Percentiles rank a stretch among this genome's conserved stretches.
Conservation (phyloP, 2,797 vertebrate genomes). For the Lepus oiostolus region DNA sequence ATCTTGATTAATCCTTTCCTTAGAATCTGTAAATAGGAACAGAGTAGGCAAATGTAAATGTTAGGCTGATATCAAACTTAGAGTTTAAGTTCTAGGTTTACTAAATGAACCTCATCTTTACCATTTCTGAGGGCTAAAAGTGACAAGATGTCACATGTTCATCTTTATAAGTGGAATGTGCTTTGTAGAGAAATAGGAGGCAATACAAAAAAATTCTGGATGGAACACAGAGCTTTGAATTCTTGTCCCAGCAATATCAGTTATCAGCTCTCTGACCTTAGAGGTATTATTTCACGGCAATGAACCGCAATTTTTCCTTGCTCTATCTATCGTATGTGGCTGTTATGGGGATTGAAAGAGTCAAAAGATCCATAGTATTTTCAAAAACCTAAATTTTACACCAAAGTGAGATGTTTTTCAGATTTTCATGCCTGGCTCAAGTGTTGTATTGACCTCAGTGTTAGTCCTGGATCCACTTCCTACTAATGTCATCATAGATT, state of each 20-base stretch:
- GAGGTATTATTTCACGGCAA: not conserved
- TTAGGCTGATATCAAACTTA: slow-evolving; percentile 43
- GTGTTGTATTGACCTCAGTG: not conserved
- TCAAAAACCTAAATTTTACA: not conserved
- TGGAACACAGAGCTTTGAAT: slow-evolving; percentile 30
- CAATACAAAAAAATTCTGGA: not conserved
- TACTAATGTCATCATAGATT: not conserved
- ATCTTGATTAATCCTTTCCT: slow-evolving; percentile 58
- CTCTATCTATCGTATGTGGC: not conserved
- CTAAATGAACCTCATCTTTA: slow-evolving; percentile 24
- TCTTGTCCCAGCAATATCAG: not conserved
- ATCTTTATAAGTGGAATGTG: not conserved
- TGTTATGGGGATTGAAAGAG: not conserved
- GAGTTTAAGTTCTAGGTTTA: slow-evolving; percentile 29
- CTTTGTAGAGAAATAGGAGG: not conserved
- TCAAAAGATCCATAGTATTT: not conserved
- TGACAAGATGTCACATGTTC: not conserved
- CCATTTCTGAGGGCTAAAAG: not conserved
- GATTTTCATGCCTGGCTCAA: not conserved
- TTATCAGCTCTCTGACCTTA: not conserved
- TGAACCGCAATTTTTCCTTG: not conserved
- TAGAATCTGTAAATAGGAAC: slow-evolving; percentile 44
- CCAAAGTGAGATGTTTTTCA: not conserved
- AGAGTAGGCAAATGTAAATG: slow-evolving; percentile 60
- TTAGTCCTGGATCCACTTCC: not conserved